A percentile compares a stretch with the other conserved stretches of the same genome.
These are phyloP conservation scores for Aphis gossypii DNA, from an alignment of 1,140 invertebrate species.

Conservation along the genomic window DNA sequence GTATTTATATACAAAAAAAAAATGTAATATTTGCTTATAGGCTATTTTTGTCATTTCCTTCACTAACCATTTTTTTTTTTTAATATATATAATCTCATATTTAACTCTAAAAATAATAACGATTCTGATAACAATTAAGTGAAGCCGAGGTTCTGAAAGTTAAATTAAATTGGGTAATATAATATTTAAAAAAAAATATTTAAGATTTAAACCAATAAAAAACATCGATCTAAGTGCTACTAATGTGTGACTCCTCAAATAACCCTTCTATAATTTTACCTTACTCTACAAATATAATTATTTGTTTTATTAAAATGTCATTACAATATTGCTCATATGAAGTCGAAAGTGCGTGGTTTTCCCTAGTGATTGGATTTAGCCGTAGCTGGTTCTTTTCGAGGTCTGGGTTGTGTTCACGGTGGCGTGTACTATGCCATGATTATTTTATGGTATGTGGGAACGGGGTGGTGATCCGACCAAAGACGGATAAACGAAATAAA, in stretches of 20 bases:
- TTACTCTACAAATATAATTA: not conserved
- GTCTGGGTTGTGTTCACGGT: no score
- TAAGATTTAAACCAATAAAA: not conserved
- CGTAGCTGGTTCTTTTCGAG: not conserved
- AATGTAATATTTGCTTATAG: no score
- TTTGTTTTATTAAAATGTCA: not conserved
- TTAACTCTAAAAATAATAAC: not conserved
- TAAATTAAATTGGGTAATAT: not conserved
- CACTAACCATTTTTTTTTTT: not conserved
- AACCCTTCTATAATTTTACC: not conserved
- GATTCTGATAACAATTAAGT: not conserved
- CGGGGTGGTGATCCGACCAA: not conserved
- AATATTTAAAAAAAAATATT: not conserved
- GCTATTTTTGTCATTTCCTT: not conserved
- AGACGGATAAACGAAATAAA: not conserved
- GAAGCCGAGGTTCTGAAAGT: not conserved
- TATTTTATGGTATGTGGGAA: not conserved
- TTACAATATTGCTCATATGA: not conserved
- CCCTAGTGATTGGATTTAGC: not conserved
- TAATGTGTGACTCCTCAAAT: not conserved
- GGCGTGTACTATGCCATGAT: no score
- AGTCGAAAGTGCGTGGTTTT: not conserved
- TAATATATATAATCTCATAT: not conserved
- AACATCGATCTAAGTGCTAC: not conserved
- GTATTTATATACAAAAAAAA: no score